phyloP scores from a whole-genome alignment of 2,797 vertebrate genomes.

The Pangasius macronema region DNA sequence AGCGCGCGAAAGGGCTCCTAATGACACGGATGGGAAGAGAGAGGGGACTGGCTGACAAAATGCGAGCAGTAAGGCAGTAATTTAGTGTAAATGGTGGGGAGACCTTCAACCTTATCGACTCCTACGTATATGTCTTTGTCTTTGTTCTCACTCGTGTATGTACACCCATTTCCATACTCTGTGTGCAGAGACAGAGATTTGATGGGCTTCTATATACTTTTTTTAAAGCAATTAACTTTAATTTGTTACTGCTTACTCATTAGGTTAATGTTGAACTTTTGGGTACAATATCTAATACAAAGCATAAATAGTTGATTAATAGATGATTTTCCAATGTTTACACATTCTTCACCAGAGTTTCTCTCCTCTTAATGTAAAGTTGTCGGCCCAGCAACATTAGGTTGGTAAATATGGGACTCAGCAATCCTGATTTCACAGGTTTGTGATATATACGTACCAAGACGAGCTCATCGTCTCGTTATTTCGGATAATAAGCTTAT shows the following conservation, averaged over 20 bases:
- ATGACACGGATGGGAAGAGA: slow-evolving; percentile 42
- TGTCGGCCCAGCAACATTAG: neutral
- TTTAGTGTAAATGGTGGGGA: slow-evolving; percentile 43
- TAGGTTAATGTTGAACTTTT: neutral
- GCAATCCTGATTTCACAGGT: neutral
- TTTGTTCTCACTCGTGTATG: no score
- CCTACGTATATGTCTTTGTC: no score
- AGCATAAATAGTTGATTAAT: neutral
- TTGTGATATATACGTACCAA: no score
- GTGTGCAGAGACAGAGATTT: neutral
- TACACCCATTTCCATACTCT: no score
- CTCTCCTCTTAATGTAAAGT: neutral
- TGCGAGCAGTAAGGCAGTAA: slow-evolving; percentile 30
- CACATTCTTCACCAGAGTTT: neutral
- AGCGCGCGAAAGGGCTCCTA: slow-evolving; percentile 32
- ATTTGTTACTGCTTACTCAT: neutral
- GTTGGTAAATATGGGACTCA: neutral
- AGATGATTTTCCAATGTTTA: neutral
- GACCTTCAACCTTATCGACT: no score
- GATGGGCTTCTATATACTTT: neutral
- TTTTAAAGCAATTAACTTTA: neutral
- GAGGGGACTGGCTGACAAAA: slow-evolving; percentile 17
- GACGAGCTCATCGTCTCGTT: no score
- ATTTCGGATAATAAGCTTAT: no score
- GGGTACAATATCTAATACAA: neutral